phyloP scores from a whole-genome alignment of 2,113 vertebrate species.

The Tragelaphus strepsiceros region DNA sequence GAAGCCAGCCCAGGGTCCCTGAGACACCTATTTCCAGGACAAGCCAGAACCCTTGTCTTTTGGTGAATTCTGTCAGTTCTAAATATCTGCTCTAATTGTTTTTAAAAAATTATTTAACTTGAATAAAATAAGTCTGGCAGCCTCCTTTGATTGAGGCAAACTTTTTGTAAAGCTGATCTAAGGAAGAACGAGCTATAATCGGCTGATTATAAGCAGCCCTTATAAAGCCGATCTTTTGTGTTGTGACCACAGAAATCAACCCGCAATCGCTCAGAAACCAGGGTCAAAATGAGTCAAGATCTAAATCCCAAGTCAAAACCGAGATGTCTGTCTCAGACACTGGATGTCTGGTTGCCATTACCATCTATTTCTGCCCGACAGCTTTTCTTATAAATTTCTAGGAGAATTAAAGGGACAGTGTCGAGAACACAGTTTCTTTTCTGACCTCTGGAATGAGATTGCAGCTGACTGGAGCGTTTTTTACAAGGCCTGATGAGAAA shows the following conservation, averaged over 20 bases:
- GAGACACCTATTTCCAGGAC: not conserved
- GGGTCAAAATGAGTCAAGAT: not conserved
- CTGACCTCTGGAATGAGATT: conserved; percentile 11
- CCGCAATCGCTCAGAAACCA: not conserved
- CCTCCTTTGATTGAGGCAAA: not conserved
- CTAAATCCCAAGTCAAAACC: not conserved
- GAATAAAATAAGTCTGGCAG: not conserved
- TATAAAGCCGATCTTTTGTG: not conserved
- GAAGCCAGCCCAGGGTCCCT: not conserved
- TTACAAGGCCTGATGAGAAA: not conserved
- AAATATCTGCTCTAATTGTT: not conserved
- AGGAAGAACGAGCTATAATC: not conserved
- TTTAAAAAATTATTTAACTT: not conserved
- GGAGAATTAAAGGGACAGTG: not conserved
- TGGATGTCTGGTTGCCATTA: not conserved
- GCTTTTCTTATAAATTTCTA: not conserved
- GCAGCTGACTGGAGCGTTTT: not conserved
- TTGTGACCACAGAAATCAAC: not conserved
- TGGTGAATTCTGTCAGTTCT: not conserved
- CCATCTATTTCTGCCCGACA: not conserved
- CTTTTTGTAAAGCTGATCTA: not conserved
- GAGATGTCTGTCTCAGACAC: not conserved
- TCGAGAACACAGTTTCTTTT: not conserved
- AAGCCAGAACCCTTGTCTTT: not conserved
- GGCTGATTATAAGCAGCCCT: not conserved